A percentile compares a stretch with the other conserved stretches of the same genome.
Evolutionary conservation across 2,797 vertebrate species (phyloP).

Genomic region (Parauchenoglanis punctatus): DNA sequence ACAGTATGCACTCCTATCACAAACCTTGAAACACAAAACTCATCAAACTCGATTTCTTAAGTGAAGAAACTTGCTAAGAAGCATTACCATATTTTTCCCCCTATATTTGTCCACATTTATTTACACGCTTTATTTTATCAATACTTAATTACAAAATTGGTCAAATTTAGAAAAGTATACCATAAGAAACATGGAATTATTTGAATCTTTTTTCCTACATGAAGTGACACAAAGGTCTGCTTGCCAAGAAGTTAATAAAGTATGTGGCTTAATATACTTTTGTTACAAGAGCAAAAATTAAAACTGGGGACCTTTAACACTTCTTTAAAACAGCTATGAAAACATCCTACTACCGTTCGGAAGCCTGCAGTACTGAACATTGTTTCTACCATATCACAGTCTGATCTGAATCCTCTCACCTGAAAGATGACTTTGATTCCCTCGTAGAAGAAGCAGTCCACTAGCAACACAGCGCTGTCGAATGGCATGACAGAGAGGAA

Average conservation of each 20-base stretch:
- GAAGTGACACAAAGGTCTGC: not conserved
- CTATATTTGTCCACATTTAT: not conserved
- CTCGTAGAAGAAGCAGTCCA: slow-evolving; percentile 97
- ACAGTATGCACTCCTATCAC: not conserved
- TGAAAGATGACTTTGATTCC: slow-evolving; percentile 96
- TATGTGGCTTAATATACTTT: not conserved
- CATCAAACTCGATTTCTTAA: not conserved
- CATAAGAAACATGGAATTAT: not conserved
- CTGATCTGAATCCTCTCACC: slow-evolving; percentile 52
- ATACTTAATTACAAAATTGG: not conserved
- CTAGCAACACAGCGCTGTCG: slow-evolving; percentile 90
- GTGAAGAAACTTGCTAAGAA: not conserved
- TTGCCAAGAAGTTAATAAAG: not conserved
- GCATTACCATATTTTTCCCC: not conserved
- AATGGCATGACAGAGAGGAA: slow-evolving; percentile 98
- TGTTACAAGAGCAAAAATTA: not conserved
- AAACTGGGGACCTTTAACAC: not conserved
- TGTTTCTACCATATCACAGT: not conserved
- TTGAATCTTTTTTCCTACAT: not conserved
- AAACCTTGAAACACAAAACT: not conserved
- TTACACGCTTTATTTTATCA: not conserved
- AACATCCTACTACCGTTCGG: not conserved
- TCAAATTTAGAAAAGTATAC: not conserved
- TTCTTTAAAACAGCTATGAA: not conserved
- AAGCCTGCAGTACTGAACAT: not conserved